Evolutionary conservation across 2,797 vertebrate species (phyloP).

Genomic region (Enteromius mattozi): DNA sequence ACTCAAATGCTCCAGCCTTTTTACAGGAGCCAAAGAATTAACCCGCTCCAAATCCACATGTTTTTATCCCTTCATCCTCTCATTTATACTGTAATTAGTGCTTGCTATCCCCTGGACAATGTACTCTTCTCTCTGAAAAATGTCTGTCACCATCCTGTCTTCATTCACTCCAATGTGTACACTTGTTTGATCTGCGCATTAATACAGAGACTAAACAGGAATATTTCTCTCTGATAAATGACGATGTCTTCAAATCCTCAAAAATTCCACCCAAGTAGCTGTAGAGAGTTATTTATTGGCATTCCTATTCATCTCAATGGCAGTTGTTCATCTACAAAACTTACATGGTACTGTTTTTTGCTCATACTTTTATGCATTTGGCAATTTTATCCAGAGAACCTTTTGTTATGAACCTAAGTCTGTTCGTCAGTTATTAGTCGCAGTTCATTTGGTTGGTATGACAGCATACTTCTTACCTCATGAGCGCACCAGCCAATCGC

Average conservation of each 20-base stretch:
- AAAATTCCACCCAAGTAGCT: background rate
- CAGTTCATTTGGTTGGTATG: background rate
- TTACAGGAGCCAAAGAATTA: slow-evolving; percentile 15
- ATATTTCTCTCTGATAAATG: slow-evolving; percentile 14
- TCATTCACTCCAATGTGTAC: slow-evolving; percentile 33
- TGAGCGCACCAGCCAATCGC: background rate
- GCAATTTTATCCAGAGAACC: background rate
- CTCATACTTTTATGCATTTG: background rate
- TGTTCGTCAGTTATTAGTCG: background rate
- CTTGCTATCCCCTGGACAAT: slow-evolving; percentile 15
- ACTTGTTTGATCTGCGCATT: slow-evolving; percentile 20
- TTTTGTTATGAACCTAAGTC: background rate
- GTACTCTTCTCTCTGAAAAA: slow-evolving; percentile 44
- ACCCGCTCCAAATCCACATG: slow-evolving; percentile 19
- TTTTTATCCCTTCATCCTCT: slow-evolving; percentile 21
- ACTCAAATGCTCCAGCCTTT: slow-evolving; percentile 18
- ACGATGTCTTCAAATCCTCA: background rate
- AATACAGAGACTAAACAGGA: background rate
- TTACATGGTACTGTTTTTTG: background rate
- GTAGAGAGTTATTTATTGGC: background rate
- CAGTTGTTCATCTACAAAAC: background rate
- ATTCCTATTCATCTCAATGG: background rate
- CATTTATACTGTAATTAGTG: slow-evolving; percentile 31
- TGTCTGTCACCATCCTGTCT: slow-evolving; percentile 24
- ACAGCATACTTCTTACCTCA: background rate